Evolutionary conservation across 2,113 vertebrate genomes (phyloP).

Genomic region (Perca fluviatilis): DNA sequence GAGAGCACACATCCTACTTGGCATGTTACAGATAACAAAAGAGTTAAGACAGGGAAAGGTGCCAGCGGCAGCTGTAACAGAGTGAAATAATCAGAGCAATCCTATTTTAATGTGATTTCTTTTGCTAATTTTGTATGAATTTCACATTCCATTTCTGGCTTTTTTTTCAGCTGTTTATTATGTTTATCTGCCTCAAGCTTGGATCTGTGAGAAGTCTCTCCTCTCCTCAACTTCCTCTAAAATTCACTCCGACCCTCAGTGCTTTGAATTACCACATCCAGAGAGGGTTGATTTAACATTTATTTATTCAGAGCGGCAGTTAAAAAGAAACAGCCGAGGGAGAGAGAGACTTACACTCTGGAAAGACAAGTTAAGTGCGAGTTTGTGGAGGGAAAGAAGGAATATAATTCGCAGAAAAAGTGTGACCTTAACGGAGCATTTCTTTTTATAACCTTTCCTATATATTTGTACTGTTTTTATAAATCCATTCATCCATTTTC

Average conservation of each 20-base stretch:
- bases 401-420: conserved; percentile 12
- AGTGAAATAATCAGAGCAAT: background rate
- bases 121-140: conserved; percentile 7
- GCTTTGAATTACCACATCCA: conserved; percentile 58
- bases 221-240: conserved; percentile 38
- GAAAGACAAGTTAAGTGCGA: conserved; percentile 39
- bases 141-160: background rate
- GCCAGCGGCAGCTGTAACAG: no score
- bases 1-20: no score
- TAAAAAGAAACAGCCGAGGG: conserved; percentile 52
- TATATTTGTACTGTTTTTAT: background rate
- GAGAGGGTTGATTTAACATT: conserved; percentile 51
- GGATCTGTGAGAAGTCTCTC: conserved; percentile 45
- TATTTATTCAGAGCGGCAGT: conserved; percentile 56
- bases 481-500: background rate
- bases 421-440: background rate
- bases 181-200: background rate
- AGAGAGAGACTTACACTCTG: conserved; percentile 20
- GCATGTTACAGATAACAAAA: no score
- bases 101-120: background rate
- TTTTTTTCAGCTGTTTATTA: conserved; percentile 6
- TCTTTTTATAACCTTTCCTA: background rate
- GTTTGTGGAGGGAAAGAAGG: background rate
- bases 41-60: no score
- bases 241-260: conserved; percentile 46